A percentile compares a stretch with the other conserved stretches of the same genome.
phyloP scores from a whole-genome alignment of 2,888 invertebrate genomes.

The Epistrophella euchroma region DNA sequence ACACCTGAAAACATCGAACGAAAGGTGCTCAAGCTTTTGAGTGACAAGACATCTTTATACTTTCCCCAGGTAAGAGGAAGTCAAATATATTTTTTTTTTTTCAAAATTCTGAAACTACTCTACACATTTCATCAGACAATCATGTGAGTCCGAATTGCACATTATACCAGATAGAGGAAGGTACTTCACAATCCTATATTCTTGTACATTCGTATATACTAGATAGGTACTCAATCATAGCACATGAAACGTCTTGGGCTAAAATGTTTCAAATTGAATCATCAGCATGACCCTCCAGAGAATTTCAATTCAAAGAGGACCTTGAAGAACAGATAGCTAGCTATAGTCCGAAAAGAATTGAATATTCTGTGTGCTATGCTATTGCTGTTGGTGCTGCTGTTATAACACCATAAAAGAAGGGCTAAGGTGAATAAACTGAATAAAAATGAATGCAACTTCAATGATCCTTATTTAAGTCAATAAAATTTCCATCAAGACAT shows the following conservation, averaged over 20 bases:
- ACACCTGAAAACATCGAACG: not conserved
- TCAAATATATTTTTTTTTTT: not conserved
- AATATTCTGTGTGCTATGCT: not conserved
- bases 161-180: not conserved
- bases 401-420: not conserved
- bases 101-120: not conserved
- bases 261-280: slow-evolving; percentile 57
- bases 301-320: slow-evolving; percentile 51
- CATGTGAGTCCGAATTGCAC: no score
- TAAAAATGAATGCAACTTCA: slow-evolving; percentile 67
- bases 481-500: slow-evolving; percentile 64
- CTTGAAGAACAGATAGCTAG: not conserved
- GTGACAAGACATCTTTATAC: not conserved
- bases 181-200: not conserved
- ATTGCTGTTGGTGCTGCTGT: not conserved
- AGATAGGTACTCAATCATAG: no score
- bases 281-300: slow-evolving; percentile 19
- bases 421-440: slow-evolving; percentile 52
- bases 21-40: not conserved
- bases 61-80: not conserved
- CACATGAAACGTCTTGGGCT: slow-evolving; percentile 29
- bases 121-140: not conserved
- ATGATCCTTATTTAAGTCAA: slow-evolving; percentile 74
- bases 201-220: no score
- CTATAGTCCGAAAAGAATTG: slow-evolving; percentile 8